Percentiles rank a stretch among this genome's conserved stretches.
phyloP scores from a whole-genome alignment of 2,113 vertebrate species.

The Cheilinus undulatus region DNA sequence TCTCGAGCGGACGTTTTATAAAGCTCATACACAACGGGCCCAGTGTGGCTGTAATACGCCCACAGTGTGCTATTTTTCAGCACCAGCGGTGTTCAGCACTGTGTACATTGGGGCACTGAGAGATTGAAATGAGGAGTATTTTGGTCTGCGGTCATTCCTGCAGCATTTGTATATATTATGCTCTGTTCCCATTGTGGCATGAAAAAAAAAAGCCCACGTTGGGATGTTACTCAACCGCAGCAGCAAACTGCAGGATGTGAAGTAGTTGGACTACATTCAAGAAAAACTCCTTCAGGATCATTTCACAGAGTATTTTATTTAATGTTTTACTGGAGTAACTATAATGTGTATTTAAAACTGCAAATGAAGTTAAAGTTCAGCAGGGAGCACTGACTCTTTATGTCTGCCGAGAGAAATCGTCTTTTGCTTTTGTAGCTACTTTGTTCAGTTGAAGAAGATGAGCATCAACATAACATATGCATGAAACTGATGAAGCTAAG shows the following conservation, averaged over 20 bases:
- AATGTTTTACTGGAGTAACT: neutral
- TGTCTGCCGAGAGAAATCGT: too few species aligned
- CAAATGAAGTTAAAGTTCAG: conserved; percentile 5
- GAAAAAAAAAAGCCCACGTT: conserved; percentile 19
- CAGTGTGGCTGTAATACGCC: conserved; percentile 64
- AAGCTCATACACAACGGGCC: conserved; percentile 61
- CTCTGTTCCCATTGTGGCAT: conserved; percentile 18
- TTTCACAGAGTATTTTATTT: conserved; percentile 25
- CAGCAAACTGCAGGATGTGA: conserved; percentile 28
- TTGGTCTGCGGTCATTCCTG: conserved; percentile 24
- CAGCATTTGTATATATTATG: conserved; percentile 51
- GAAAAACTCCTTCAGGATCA: conserved; percentile 17
- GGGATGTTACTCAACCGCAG: conserved; percentile 38
- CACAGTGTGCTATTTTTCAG: conserved; percentile 63
- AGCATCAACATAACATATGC: too few species aligned
- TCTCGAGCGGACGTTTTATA: conserved; percentile 58
- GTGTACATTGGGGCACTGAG: conserved; percentile 34
- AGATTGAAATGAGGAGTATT: conserved; percentile 57
- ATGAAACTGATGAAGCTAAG: too few species aligned
- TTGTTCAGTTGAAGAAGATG: too few species aligned
- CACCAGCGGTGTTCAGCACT: conserved; percentile 24
- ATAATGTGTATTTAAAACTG: neutral
- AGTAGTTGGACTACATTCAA: conserved; percentile 16
- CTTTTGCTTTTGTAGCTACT: too few species aligned
- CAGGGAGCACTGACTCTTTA: too few species aligned